Base-by-base conservation (phyloP, 1,140 invertebrate species). In the Panagrolaimus sp. region DNA sequence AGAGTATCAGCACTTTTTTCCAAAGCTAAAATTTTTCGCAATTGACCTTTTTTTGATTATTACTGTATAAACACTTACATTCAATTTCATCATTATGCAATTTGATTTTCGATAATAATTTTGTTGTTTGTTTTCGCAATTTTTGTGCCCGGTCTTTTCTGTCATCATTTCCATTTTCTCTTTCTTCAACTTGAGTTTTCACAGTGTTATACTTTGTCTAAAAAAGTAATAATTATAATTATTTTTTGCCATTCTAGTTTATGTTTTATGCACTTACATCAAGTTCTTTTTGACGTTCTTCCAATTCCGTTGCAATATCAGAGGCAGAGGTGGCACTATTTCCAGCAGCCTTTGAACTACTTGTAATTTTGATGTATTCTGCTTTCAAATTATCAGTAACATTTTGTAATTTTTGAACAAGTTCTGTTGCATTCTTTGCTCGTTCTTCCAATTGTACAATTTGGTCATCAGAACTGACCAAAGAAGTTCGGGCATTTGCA, bases 121-220 rank as follows among this genome's bases (percentile, higher is more conserved):
- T 75, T 1, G 76, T 78, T 26, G 76, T 75, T 21, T 73, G 64
- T 46, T 69, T 68, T 7, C 68, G 65, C 68, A 78, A 63, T 5
- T 68, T 58, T 58, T 83, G 68, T 48, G 74, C 73, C 14, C 70
- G 21, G 43, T 75, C 43, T 58, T 73, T 78, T 21, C 69, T 48
- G 43, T 79, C 80, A 26, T 83, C 73, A 55, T 83, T 82, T 3
- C 76, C 77, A 43, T 62, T 74, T 63, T 73, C 71, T n/a, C 70
- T 64, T 28, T 82, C 73, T 24, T 80, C 70, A 46, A 79, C 44
- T 24, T 71, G 46, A 28, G 72, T 67, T 32, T 74, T 21, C 5
- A 80, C 75, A 58, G 74, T 44, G 10, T 72, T 46, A 26, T 79
- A 79, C 15, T 71, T 77, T 24, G 70, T 43, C 76, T 78, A n/a